Conservation (phyloP, 1,140 invertebrate species). For the Capitella teleta region DNA sequence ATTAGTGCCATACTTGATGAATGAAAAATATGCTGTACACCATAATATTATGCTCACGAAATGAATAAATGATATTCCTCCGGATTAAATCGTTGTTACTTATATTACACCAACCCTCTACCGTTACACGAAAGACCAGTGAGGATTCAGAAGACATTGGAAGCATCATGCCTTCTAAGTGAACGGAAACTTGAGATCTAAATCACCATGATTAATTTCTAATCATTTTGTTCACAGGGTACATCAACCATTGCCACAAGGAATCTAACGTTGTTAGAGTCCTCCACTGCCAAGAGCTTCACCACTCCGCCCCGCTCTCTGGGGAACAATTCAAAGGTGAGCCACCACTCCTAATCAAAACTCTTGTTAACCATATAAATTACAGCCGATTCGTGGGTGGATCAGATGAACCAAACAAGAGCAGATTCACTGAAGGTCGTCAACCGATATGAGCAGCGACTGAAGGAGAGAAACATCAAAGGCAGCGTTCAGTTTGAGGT, state of each 20-base stretch:
- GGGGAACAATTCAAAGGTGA: constrained; percentile 3
- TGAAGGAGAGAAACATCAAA: constrained; percentile 1
- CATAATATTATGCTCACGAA: too few species aligned
- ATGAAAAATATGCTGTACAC: too few species aligned
- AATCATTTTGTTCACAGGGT: constrained; percentile 1
- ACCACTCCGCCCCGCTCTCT: neutral
- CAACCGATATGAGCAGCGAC: neutral
- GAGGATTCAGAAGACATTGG: too few species aligned
- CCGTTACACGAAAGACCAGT: too few species aligned
- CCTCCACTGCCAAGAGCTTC: constrained; percentile 1
- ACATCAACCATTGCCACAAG: constrained; percentile 1
- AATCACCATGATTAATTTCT: too few species aligned
- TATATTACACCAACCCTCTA: too few species aligned
- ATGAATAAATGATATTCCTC: too few species aligned
- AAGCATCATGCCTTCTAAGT: too few species aligned
- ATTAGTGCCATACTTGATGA: too few species aligned
- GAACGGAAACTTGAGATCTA: too few species aligned
- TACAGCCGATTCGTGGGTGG: neutral
- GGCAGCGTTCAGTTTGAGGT: constrained; percentile 6
- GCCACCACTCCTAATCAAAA: neutral
- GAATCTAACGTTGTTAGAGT: neutral
- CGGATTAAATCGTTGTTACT: too few species aligned
- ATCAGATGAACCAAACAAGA: neutral
- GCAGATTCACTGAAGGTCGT: neutral
- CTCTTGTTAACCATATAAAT: neutral